Percentiles rank a stretch among this genome's conserved stretches.
Conservation (phyloP, 2,797 vertebrate genomes). For the Fundulus diaphanus region DNA sequence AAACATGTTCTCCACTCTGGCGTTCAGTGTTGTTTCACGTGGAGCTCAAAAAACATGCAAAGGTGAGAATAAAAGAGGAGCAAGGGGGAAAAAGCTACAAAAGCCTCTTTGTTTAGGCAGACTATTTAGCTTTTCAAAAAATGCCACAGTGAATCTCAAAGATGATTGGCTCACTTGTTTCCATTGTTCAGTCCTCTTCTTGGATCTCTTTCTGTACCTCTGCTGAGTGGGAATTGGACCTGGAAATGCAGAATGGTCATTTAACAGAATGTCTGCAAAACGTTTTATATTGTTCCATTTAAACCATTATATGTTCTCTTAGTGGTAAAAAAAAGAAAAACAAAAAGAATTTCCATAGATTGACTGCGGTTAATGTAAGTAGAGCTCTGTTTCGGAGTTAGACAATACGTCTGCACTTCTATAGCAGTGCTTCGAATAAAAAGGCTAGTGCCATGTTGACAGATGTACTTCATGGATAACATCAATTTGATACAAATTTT, state of each 20-base stretch:
- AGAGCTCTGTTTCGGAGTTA: neutral
- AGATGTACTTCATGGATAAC: too few species aligned
- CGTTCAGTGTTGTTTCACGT: constrained; percentile 62
- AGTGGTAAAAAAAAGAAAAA: neutral
- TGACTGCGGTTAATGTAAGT: neutral
- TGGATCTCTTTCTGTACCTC: constrained; percentile 39
- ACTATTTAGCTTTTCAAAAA: constrained; percentile 66
- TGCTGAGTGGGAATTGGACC: constrained; percentile 23
- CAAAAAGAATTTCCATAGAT: neutral
- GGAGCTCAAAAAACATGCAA: constrained; percentile 18
- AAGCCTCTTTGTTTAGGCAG: constrained; percentile 61
- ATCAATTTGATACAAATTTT: too few species aligned
- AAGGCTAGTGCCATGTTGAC: too few species aligned
- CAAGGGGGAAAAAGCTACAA: constrained; percentile 52
- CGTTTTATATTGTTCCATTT: neutral
- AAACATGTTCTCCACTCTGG: constrained; percentile 37
- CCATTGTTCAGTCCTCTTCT: constrained; percentile 54
- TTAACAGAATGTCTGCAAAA: constrained; percentile 24
- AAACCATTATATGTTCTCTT: neutral
- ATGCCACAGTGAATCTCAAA: constrained; percentile 55
- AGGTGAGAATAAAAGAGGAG: neutral
- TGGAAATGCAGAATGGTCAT: constrained; percentile 44
- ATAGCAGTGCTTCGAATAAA: too few species aligned
- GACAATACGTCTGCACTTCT: too few species aligned
- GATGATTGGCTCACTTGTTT: constrained; percentile 72